Conservation (phyloP, 2,888 invertebrate species). For the Rhingia rostrata region DNA sequence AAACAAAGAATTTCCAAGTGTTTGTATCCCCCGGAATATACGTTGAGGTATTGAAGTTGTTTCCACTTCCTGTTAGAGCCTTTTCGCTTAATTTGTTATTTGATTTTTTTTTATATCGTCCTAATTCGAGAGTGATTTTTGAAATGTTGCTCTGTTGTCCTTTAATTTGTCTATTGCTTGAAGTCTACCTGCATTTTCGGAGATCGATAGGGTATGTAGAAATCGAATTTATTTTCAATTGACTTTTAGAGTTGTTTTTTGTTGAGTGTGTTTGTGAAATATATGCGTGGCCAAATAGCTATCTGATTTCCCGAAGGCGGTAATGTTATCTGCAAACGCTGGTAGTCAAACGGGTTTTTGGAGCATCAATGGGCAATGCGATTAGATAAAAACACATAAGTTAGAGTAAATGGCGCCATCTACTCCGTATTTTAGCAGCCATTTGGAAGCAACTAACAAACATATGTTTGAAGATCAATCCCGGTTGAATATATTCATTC, state of each 20-base stretch:
- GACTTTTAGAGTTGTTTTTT: slow-evolving; percentile 21
- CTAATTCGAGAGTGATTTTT: slow-evolving; percentile 44
- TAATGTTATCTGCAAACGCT: too few species aligned
- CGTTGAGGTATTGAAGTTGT: slow-evolving; percentile 47
- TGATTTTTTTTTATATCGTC: slow-evolving; percentile 19
- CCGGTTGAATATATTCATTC: too few species aligned
- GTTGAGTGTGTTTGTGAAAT: slow-evolving; percentile 3
- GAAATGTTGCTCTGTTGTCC: background rate
- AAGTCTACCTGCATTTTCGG: slow-evolving; percentile 39
- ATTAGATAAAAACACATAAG: too few species aligned
- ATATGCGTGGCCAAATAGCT: background rate
- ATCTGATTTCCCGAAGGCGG: too few species aligned
- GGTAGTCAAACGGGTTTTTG: too few species aligned
- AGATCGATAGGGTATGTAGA: slow-evolving; percentile 27
- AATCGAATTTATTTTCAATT: slow-evolving; percentile 45
- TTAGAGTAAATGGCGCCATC: too few species aligned
- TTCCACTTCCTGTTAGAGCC: slow-evolving; percentile 66
- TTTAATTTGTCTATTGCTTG: slow-evolving; percentile 24
- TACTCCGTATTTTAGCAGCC: too few species aligned
- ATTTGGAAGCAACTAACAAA: too few species aligned
- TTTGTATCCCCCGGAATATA: slow-evolving; percentile 1
- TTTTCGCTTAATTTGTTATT: slow-evolving; percentile 54
- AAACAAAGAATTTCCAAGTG: slow-evolving; percentile 7
- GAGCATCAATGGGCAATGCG: too few species aligned
- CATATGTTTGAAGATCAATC: too few species aligned